Conservation (phyloP, 2,888 invertebrate species). For the Volucella inanis region DNA sequence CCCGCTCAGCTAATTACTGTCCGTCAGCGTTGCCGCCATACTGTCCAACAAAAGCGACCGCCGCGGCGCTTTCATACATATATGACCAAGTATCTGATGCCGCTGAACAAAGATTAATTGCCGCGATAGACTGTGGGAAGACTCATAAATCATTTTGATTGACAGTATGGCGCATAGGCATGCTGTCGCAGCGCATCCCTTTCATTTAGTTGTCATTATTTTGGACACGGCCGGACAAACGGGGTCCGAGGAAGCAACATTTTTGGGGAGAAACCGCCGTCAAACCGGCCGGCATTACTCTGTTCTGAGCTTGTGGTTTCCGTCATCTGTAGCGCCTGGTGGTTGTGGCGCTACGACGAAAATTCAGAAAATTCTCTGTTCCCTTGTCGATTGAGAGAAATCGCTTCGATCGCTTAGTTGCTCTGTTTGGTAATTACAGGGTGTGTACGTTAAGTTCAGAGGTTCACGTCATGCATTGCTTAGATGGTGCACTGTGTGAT, state of each 20-base stretch:
- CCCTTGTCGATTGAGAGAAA: conserved; percentile 36
- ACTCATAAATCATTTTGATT: conserved; percentile 83
- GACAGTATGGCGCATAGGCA: conserved; percentile 79
- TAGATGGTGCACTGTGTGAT: conserved; percentile 51
- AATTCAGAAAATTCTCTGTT: conserved; percentile 25
- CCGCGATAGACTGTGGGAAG: conserved; percentile 82
- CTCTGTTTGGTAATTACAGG: conserved; percentile 68
- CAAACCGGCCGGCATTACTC: not conserved
- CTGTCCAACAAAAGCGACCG: conserved; percentile 66
- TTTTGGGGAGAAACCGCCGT: conserved; percentile 46
- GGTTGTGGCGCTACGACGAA: conserved; percentile 58
- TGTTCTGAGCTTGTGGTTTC: conserved; percentile 35
- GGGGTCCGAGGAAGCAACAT: conserved; percentile 7
- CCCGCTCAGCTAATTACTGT: conserved; percentile 65
- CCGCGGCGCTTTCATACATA: conserved; percentile 12
- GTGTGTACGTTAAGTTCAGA: conserved; percentile 56
- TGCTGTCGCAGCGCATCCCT: conserved; percentile 73
- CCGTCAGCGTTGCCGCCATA: conserved; percentile 48
- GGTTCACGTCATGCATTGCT: conserved; percentile 55
- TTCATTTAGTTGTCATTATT: conserved; percentile 66
- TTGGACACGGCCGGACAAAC: conserved; percentile 17
- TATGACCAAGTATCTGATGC: conserved; percentile 50
- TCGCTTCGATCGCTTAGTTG: conserved; percentile 51
- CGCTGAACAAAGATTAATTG: conserved; percentile 73
- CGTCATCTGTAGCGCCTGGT: conserved; percentile 1